Conservation (phyloP, 2,888 invertebrate genomes). For the Spodoptera exigua region DNA sequence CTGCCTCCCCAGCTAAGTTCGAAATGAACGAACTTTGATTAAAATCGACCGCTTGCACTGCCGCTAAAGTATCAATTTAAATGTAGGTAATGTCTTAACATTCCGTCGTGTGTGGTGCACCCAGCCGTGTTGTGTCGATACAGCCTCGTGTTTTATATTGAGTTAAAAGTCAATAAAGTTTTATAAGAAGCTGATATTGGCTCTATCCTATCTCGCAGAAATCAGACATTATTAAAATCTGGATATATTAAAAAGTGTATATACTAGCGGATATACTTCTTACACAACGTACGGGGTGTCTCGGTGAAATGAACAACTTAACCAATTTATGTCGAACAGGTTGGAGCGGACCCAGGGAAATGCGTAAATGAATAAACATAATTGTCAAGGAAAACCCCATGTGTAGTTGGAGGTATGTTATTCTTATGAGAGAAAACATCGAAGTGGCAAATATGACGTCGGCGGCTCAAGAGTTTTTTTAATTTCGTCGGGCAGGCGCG, state of each 20-base stretch:
- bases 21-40: constrained; percentile 85
- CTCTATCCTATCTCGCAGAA: constrained; percentile 26
- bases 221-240: constrained; percentile 40
- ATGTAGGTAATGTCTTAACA: constrained; percentile 47
- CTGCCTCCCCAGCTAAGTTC: constrained; percentile 77
- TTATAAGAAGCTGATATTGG: constrained; percentile 34
- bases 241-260: constrained; percentile 15
- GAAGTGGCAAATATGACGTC: constrained; percentile 67
- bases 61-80: constrained; percentile 57
- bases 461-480: constrained; percentile 81
- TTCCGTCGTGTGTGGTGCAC: constrained; percentile 26
- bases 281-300: not conserved
- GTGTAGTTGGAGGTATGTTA: constrained; percentile 24
- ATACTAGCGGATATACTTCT: constrained; percentile 2
- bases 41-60: constrained; percentile 78
- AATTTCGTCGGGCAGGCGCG: constrained; percentile 78
- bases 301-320: constrained; percentile 5
- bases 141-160: constrained; percentile 30
- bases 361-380: constrained; percentile 21
- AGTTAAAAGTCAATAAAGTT: constrained; percentile 49
- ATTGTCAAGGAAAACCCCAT: constrained; percentile 1
- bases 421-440: constrained; percentile 48
- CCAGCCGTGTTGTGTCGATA: constrained; percentile 11
- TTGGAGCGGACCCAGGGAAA: constrained; percentile 1
- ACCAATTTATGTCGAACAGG: not conserved